Base-by-base conservation (phyloP, 2,888 invertebrate genomes). In the Tetragnatha montana region DNA sequence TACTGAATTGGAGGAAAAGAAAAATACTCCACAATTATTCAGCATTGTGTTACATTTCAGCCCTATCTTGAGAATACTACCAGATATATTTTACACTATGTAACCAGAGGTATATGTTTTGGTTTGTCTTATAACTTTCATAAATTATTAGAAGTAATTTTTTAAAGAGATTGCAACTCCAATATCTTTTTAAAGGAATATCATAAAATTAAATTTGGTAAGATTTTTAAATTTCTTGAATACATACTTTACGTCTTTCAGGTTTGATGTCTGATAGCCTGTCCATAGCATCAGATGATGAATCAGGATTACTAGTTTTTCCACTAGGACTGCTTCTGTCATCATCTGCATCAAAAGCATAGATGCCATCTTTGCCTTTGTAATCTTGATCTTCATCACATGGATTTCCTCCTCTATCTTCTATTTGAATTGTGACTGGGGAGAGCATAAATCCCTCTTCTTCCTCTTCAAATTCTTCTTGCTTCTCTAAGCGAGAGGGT, bases 351-450 rank as follows among this genome's bases (percentile, higher is more conserved):
- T 88, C 84, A 81, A 80, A 90, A 35, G 81, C 21, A 81, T 79
- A 87, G 17, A 69, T 14, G 14, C 79, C 47, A 12, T 87, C 90
- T 60, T 87, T 83, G 21, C 75, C 75, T 83, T 68, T 82, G 49
- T 78, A 82, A 60, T 88, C 88, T 78, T 78, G 81, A 49, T 86
- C 87, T 71, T 87, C 83, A 22, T 87, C 90, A 51, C 81, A 81
- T 76, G 69, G 82, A 70, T 89, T 83, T 8, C 87, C 88, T 49
- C 89, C 89, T 50, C 90, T 81, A 49, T 91, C 91, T 78, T 91
- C 91, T 60, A 91, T 91, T 78, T 91, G 91, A 71, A 91, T 91
- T 8, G 88, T 91, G 47, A 90, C 90, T 71, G 91, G 91, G 70
- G 90, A 90, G 51, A 90, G 85, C 79, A 91, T 84, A 75, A 68